Percentiles rank a stretch among this genome's conserved stretches.
Conservation (phyloP, 1,140 invertebrate genomes). For the Drosophila erecta region DNA sequence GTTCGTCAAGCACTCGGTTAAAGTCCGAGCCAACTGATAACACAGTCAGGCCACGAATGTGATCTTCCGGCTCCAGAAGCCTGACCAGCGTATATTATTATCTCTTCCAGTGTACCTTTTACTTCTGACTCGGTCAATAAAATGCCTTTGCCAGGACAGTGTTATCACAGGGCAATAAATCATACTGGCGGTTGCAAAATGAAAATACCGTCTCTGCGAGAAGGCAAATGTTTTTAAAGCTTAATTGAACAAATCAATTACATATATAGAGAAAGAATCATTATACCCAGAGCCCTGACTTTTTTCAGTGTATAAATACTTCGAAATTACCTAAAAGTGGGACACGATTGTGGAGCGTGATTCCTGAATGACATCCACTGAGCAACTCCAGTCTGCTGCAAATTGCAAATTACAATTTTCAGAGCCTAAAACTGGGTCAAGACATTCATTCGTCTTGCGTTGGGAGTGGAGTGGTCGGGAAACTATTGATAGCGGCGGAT, state of each 20-base stretch:
- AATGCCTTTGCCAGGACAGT: slow-evolving; percentile 7
- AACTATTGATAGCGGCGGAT: slow-evolving; percentile 27
- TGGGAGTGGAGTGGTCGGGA: slow-evolving; percentile 2
- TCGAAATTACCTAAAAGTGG: slow-evolving; percentile 19
- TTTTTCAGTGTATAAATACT: slow-evolving; percentile 12
- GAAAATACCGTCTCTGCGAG: slow-evolving; percentile 6
- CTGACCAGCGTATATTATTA: slow-evolving; percentile 18
- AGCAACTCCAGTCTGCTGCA: neutral
- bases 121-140: slow-evolving; percentile 57
- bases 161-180: slow-evolving; percentile 62
- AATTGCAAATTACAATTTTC: slow-evolving; percentile 13
- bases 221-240: slow-evolving; percentile 28
- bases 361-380: slow-evolving; percentile 15
- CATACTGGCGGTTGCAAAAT: slow-evolving; percentile 16
- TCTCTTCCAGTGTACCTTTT: slow-evolving; percentile 22
- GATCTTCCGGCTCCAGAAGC: slow-evolving; percentile 28
- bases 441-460: slow-evolving; percentile 13
- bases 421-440: slow-evolving; percentile 24
- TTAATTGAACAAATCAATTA: slow-evolving; percentile 48
- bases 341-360: slow-evolving; percentile 41
- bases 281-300: slow-evolving; percentile 18
- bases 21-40: slow-evolving; percentile 39
- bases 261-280: slow-evolving; percentile 2
- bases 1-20: slow-evolving; percentile 3
- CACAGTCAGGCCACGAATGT: slow-evolving; percentile 1